phyloP scores from a whole-genome alignment of 2,888 invertebrate genomes.

The Parapristionchus giblindavisi region DNA sequence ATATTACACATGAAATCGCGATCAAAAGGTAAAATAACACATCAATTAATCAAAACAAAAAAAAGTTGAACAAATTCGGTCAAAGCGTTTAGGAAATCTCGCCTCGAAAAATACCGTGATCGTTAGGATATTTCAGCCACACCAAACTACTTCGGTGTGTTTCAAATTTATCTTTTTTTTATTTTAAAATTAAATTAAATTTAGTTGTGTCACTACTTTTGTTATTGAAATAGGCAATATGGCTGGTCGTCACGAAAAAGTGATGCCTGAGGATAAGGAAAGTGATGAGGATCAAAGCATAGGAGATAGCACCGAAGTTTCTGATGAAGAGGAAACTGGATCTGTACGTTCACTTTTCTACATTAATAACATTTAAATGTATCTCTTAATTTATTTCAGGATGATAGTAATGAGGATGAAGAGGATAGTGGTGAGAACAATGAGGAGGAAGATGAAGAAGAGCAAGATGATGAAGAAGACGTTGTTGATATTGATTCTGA shows the following conservation, averaged over 20 bases:
- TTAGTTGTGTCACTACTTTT: no score
- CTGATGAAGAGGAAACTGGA: conserved; percentile 6
- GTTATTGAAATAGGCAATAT: no score
- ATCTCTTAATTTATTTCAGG: neutral
- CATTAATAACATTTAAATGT: neutral
- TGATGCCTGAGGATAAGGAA: conserved; percentile 1
- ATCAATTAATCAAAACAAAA: neutral
- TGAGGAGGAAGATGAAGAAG: neutral
- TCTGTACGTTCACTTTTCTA: neutral
- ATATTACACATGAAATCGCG: neutral
- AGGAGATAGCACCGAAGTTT: conserved; percentile 10
- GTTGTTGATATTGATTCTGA: neutral
- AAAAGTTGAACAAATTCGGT: no score
- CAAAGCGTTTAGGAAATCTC: no score
- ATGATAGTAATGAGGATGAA: neutral
- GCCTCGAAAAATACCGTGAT: no score
- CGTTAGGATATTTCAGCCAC: no score
- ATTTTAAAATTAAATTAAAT: no score
- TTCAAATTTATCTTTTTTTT: no score
- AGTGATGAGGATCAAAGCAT: conserved; percentile 8
- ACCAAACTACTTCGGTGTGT: no score
- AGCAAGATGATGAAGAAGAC: conserved; percentile 12
- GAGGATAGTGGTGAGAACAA: no score
- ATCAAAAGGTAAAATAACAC: no score
- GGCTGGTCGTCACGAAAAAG: neutral